phyloP scores from a whole-genome alignment of 2,888 invertebrate genomes.

The Calephelis perditalis region DNA sequence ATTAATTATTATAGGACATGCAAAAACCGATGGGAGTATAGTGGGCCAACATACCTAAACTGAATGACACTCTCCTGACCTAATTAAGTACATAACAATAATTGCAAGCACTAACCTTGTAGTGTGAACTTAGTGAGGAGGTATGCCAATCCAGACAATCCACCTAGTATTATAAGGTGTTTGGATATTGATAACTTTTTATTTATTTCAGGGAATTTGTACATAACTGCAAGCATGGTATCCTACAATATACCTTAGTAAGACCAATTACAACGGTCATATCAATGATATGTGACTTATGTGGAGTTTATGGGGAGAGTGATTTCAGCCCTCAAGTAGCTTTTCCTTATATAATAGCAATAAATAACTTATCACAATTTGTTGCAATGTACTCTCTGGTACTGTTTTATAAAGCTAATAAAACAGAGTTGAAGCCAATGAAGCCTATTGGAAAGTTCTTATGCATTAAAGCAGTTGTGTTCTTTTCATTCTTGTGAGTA shows the following conservation, averaged over 20 bases:
- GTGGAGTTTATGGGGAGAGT: slow-evolving; percentile 93
- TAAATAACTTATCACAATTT: slow-evolving; percentile 96
- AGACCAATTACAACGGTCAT: slow-evolving; percentile 93
- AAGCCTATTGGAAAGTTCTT: slow-evolving; percentile 96
- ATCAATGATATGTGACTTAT: slow-evolving; percentile 92
- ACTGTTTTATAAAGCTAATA: slow-evolving; percentile 94
- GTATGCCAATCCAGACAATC: no score
- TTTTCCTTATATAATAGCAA: slow-evolving; percentile 92
- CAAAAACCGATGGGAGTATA: no score
- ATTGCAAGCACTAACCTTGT: no score
- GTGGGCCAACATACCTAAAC: no score
- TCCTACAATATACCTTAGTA: slow-evolving; percentile 95
- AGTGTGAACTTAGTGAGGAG: no score
- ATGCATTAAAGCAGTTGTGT: slow-evolving; percentile 98
- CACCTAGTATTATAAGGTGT: no score
- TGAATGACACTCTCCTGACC: no score
- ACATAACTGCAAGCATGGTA: slow-evolving; percentile 97
- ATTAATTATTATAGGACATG: no score
- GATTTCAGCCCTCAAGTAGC: slow-evolving; percentile 91
- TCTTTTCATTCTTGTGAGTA: slow-evolving; percentile 98
- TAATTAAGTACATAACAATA: no score
- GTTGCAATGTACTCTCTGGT: slow-evolving; percentile 97
- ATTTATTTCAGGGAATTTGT: slow-evolving; percentile 86
- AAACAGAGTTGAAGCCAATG: slow-evolving; percentile 92
- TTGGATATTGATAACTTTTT: neutral